Evolutionary conservation across 1,140 invertebrate species (phyloP).

Genomic region (Aradophagus sp.): DNA sequence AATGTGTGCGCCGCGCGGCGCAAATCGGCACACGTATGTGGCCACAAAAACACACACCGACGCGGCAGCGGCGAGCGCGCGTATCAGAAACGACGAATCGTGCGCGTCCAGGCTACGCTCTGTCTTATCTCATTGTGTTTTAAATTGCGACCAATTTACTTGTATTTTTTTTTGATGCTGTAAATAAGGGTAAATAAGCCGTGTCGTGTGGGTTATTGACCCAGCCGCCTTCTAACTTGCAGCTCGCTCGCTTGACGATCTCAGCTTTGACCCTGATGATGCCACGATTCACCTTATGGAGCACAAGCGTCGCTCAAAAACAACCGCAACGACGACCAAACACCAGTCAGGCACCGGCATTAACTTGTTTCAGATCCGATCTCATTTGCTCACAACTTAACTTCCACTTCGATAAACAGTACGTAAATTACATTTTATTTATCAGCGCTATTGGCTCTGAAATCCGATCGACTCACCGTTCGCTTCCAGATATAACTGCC

Average conservation of each 20-base stretch:
- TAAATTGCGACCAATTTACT: slow-evolving; percentile 65
- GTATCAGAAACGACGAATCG: slow-evolving; percentile 49
- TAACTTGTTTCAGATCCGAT: slow-evolving; percentile 54
- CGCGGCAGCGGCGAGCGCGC: background rate
- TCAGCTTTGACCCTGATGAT: slow-evolving; percentile 58
- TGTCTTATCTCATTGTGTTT: slow-evolving; percentile 60
- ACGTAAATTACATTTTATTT: slow-evolving; percentile 51
- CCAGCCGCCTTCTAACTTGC: slow-evolving; percentile 42
- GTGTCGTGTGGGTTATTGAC: slow-evolving; percentile 61
- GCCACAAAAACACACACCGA: slow-evolving; percentile 11
- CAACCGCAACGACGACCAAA: slow-evolving; percentile 31
- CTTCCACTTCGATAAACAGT: slow-evolving; percentile 46
- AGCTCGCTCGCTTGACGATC: slow-evolving; percentile 56
- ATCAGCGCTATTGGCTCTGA: slow-evolving; percentile 20
- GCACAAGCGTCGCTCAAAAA: slow-evolving; percentile 43
- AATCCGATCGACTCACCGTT: slow-evolving; percentile 38
- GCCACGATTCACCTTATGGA: slow-evolving; percentile 56
- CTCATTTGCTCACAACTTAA: slow-evolving; percentile 52
- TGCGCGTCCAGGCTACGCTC: slow-evolving; percentile 38
- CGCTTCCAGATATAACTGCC: slow-evolving; percentile 2
- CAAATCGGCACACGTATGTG: slow-evolving; percentile 5
- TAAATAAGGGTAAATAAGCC: slow-evolving; percentile 65
- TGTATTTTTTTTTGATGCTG: slow-evolving; percentile 62
- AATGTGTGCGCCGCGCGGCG: slow-evolving; percentile 5
- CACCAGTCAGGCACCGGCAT: slow-evolving; percentile 33